Conservation (phyloP, 1,140 invertebrate species). For the Gonioctena quinquepunctata region DNA sequence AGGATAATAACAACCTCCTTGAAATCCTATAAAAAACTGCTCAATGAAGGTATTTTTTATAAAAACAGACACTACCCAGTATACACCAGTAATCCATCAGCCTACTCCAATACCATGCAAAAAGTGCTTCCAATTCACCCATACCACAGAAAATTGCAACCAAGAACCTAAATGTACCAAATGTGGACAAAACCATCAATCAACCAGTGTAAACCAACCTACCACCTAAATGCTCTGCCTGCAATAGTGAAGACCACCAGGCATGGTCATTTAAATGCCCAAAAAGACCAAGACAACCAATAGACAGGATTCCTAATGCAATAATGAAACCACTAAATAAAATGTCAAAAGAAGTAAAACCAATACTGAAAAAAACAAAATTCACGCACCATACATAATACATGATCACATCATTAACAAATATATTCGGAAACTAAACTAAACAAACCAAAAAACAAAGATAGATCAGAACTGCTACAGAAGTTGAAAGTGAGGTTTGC, state of each 20-base stretch:
- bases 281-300: background rate
- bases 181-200: no score
- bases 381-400: conserved; percentile 34
- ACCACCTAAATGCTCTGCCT: no score
- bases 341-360: background rate
- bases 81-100: no score
- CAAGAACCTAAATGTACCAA: background rate
- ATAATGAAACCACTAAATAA: conserved; percentile 2
- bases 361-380: background rate
- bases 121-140: no score
- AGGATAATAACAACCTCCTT: background rate
- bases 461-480: conserved; percentile 54
- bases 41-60: background rate
- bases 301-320: background rate
- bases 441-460: conserved; percentile 12
- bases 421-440: conserved; percentile 7
- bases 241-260: no score
- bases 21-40: background rate
- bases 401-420: conserved; percentile 10
- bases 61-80: background rate
- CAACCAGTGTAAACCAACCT: background rate
- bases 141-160: no score
- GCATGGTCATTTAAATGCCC: no score
- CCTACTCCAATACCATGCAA: no score
- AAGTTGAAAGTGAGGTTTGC: conserved; percentile 74